Percentiles rank a stretch among this genome's conserved stretches.
phyloP scores from a whole-genome alignment of 2,113 vertebrate species.

The Condylura cristata region DNA sequence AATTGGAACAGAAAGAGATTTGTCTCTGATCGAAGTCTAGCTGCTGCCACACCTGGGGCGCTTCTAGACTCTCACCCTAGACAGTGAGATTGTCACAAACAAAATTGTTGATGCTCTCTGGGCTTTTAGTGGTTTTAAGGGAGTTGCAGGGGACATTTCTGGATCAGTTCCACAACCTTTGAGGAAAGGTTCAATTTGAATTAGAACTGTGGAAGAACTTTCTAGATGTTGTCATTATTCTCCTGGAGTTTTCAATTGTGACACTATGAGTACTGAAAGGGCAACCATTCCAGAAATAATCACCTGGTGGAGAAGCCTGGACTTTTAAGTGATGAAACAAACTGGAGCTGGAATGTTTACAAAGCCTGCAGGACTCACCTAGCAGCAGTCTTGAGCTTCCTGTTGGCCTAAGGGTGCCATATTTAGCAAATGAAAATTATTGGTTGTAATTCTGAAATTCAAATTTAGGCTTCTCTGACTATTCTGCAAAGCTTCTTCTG shows the following conservation, averaged over 20 bases:
- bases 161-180: not conserved
- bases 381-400: not conserved
- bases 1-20: not conserved
- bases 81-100: not conserved
- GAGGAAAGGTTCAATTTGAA: not conserved
- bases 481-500: rapidly evolving
- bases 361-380: not conserved
- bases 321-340: not conserved
- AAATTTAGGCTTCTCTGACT: not conserved
- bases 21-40: not conserved
- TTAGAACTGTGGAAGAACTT: not conserved
- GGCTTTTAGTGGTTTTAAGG: not conserved
- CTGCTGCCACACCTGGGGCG: not conserved
- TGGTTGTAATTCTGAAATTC: not conserved
- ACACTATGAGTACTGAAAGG: not conserved
- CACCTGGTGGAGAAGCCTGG: not conserved
- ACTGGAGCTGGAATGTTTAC: not conserved
- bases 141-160: not conserved
- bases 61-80: not conserved
- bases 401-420: not conserved
- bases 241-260: not conserved
- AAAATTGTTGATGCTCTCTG: not conserved
- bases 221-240: not conserved
- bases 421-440: constrained; percentile 24
- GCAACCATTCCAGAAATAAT: not conserved